Base-by-base conservation (phyloP, 2,113 vertebrate genomes). In the Salvelinus fontinalis region DNA sequence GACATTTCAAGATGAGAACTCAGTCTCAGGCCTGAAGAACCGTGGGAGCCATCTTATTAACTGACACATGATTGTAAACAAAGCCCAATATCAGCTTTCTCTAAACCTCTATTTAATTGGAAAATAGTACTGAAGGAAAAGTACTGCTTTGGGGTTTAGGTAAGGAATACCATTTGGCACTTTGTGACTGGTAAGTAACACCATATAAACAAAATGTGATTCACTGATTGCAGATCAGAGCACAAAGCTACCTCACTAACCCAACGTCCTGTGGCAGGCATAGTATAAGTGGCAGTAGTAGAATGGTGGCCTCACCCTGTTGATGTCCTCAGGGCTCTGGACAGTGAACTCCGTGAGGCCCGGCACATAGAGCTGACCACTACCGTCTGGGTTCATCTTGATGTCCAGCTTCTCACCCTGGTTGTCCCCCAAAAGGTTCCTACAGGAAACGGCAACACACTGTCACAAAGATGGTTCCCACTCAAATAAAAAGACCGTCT, bases 371-470 rank as follows among this genome's bases (percentile, higher is more conserved):
- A 99, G 95, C 86, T 97, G 97, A 16, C 98, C 96, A 0, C 96
- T 97, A 87, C 97, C 96, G 0, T 98, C 96, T 0, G 97, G 97
- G 51, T 96, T 97, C 89, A 99, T 92, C 85, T 96, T 97, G 80
- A 99, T 99, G 89, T 99, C 98, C 83, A 99, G 90, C 78, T 97
- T 97, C 88, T 97, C 96, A 60, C 93, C 94, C 0, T 94, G 95
- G 75, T 94, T 95, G 57, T 96, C 94, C 14, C 95, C 95, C 75
- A 99, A 92, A 81, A 99, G 87, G 83, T 98, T 95, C 85, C 97
- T 99, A 91, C 39, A 48, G 29, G 69, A 66, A 24, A 24, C 20
- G 2, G n/a, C 2, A 69, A n/a, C 3, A 20, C 3, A 66, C 65
- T 34, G 24, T 67, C 27, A 31, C 22, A 29, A 31, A 66, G 51